These are phyloP conservation scores for Pandemis cinnamomeana DNA, from an alignment of 2,888 invertebrate genomes.

Conservation along the genomic window DNA sequence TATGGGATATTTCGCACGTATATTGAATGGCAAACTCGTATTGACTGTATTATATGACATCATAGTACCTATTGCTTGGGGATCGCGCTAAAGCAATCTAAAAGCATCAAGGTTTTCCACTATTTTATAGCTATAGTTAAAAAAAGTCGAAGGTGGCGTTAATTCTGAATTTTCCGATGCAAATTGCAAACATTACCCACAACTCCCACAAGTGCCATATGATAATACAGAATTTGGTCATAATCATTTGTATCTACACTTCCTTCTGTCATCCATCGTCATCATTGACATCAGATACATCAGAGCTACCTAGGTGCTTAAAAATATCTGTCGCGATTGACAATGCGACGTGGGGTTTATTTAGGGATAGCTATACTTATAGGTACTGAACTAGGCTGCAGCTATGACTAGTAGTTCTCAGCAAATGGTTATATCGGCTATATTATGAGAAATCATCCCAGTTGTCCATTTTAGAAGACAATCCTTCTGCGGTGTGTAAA, in stretches of 20 bases:
- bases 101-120: slow-evolving; percentile 29
- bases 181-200: not conserved
- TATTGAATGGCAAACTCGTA: slow-evolving; percentile 28
- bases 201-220: too few relatives aligned
- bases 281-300: too few relatives aligned
- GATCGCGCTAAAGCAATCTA: not conserved
- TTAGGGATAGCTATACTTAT: too few relatives aligned
- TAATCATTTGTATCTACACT: too few relatives aligned
- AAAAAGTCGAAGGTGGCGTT: not conserved
- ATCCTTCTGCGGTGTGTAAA: not conserved
- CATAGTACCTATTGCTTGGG: slow-evolving; percentile 23
- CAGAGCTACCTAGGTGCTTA: too few relatives aligned
- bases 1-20: slow-evolving; percentile 20
- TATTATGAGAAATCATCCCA: not conserved
- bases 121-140: not conserved
- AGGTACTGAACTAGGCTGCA: too few relatives aligned
- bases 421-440: not conserved
- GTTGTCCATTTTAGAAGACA: not conserved
- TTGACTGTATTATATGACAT: slow-evolving; percentile 16
- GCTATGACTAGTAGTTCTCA: not conserved
- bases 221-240: too few relatives aligned
- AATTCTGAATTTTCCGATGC: not conserved
- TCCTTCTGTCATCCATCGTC: too few relatives aligned
- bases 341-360: too few relatives aligned
- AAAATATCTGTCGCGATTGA: too few relatives aligned